Percentiles rank a stretch among this genome's conserved stretches.
Evolutionary conservation across 2,113 vertebrate species (phyloP).

Genomic region (Psettodes erumei): DNA sequence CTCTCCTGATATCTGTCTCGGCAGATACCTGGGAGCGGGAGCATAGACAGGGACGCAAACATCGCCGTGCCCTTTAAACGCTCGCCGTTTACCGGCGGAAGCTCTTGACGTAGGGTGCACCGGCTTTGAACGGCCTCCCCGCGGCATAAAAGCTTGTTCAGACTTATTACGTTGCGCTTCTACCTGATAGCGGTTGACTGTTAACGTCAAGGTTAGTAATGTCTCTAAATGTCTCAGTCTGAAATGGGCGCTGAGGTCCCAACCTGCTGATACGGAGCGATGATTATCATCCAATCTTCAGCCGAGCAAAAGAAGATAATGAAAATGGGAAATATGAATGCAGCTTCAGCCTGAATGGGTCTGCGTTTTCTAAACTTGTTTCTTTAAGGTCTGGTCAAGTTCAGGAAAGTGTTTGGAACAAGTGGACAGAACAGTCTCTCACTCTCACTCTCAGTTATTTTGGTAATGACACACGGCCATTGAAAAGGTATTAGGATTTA

Average conservation of each 20-base stretch:
- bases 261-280: background rate
- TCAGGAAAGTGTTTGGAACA: too few relatives aligned
- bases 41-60: conserved; percentile 17
- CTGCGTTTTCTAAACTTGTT: too few relatives aligned
- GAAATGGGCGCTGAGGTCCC: background rate
- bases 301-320: too few relatives aligned
- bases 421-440: too few relatives aligned
- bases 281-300: too few relatives aligned
- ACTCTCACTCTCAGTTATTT: too few relatives aligned
- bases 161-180: background rate
- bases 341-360: too few relatives aligned
- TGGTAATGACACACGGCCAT: background rate
- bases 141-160: background rate
- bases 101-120: conserved; percentile 1
- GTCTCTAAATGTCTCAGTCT: background rate
- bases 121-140: background rate
- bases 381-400: too few relatives aligned
- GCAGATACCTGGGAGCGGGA: background rate
- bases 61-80: conserved; percentile 16
- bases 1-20: background rate
- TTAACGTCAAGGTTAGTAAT: background rate
- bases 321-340: too few relatives aligned
- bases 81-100: background rate
- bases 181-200: too few relatives aligned
- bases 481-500: background rate